Percentiles rank a stretch among this genome's conserved stretches.
phyloP scores from a whole-genome alignment of 1,140 invertebrate genomes.

The Drosophila orosa region DNA sequence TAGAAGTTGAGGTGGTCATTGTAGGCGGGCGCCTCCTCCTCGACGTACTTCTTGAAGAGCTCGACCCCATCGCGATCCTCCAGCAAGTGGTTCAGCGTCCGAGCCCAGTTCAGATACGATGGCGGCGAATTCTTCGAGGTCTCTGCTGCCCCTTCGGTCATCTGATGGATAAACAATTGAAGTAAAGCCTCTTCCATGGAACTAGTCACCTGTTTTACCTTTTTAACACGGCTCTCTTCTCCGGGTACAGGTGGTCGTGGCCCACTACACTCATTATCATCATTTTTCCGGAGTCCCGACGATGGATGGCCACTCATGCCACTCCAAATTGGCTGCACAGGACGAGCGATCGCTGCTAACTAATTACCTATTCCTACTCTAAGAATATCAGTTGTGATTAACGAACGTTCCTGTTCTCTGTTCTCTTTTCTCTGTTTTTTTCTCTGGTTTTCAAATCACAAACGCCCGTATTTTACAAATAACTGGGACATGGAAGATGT shows the following conservation, averaged over 20 bases:
- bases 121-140: conserved; percentile 88
- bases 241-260: conserved; percentile 84
- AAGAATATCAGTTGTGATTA: conserved; percentile 55
- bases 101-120: conserved; percentile 93
- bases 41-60: conserved; percentile 93
- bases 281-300: conserved; percentile 81
- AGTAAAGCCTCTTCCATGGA: not conserved
- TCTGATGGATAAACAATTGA: conserved; percentile 36
- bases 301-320: conserved; percentile 83
- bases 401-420: conserved; percentile 38
- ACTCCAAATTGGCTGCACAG: conserved; percentile 62
- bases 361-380: conserved; percentile 61
- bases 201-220: conserved; percentile 49
- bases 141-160: conserved; percentile 84
- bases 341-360: conserved; percentile 42
- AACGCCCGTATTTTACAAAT: conserved; percentile 83
- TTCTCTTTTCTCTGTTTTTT: conserved; percentile 40
- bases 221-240: conserved; percentile 84
- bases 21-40: conserved; percentile 91
- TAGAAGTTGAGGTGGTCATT: conserved; percentile 93
- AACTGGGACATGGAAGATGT: conserved; percentile 82
- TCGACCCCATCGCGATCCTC: conserved; percentile 94
- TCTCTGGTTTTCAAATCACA: conserved; percentile 73
- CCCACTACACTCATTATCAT: conserved; percentile 85
- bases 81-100: conserved; percentile 91